Percentiles rank a stretch among this genome's conserved stretches.
phyloP scores from a whole-genome alignment of 2,888 invertebrate genomes.

The Pecten maximus region DNA sequence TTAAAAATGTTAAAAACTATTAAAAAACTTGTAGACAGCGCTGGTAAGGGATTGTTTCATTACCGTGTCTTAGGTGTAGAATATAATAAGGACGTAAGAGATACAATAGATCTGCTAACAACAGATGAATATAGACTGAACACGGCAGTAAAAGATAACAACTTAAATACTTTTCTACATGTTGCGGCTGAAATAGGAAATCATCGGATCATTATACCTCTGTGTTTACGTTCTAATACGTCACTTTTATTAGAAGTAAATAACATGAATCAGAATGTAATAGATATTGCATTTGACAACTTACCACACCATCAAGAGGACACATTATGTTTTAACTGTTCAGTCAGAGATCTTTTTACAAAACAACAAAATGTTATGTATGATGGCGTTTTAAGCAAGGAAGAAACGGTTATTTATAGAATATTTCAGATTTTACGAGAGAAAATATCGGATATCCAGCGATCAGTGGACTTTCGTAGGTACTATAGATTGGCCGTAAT shows the following conservation, averaged over 20 bases:
- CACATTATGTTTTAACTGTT: not conserved
- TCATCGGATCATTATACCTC: not conserved
- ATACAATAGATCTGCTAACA: not conserved
- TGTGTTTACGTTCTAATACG: not conserved
- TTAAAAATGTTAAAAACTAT: not conserved
- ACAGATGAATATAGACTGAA: not conserved
- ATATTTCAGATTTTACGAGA: not conserved
- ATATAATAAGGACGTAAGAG: not conserved
- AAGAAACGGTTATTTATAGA: not conserved
- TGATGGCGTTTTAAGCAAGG: not conserved
- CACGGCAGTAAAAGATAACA: not conserved
- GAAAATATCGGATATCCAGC: not conserved
- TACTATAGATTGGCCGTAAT: not conserved
- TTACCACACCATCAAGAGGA: not conserved
- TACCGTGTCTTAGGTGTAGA: not conserved
- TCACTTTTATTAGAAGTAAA: not conserved
- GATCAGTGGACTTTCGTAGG: not conserved
- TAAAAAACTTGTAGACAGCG: not conserved
- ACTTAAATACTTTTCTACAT: not conserved
- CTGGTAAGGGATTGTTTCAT: not conserved
- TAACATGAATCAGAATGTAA: not conserved
- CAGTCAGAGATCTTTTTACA: not conserved
- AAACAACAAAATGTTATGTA: not conserved
- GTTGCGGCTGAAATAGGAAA: not conserved
- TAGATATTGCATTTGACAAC: not conserved